Percentiles rank a stretch among this genome's conserved stretches.
phyloP scores from a whole-genome alignment of 1,140 invertebrate species.

The Psix sp. region DNA sequence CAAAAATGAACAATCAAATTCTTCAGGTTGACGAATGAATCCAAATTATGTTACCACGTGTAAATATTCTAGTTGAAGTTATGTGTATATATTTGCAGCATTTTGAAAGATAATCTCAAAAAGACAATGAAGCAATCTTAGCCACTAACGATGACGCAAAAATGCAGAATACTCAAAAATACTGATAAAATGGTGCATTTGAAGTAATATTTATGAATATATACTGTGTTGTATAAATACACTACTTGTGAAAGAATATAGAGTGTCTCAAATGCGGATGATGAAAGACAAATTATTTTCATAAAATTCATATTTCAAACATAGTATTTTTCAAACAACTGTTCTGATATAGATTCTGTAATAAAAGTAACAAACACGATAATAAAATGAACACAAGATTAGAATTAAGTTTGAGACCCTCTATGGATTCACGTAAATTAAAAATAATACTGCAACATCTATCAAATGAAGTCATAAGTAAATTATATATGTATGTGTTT shows the following conservation, averaged over 20 bases:
- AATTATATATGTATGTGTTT: too few relatives aligned
- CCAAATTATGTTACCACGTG: not conserved
- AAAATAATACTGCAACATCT: slow-evolving; percentile 28
- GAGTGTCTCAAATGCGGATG: slow-evolving; percentile 43
- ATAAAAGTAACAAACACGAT: slow-evolving; percentile 1
- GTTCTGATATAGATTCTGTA: slow-evolving; percentile 7
- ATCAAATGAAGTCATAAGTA: too few relatives aligned
- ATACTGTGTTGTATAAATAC: slow-evolving; percentile 42
- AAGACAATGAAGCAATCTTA: slow-evolving; percentile 44
- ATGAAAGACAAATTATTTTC: slow-evolving; percentile 39
- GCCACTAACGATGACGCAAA: slow-evolving; percentile 53
- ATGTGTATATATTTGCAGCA: slow-evolving; percentile 13
- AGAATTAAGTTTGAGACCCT: slow-evolving; percentile 31
- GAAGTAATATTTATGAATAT: slow-evolving; percentile 54
- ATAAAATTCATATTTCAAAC: slow-evolving; percentile 22
- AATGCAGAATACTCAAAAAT: slow-evolving; percentile 51
- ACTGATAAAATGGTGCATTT: slow-evolving; percentile 62
- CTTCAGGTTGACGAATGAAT: not conserved
- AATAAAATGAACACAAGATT: slow-evolving; percentile 12
- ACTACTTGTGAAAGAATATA: slow-evolving; percentile 14
- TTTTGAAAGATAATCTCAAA: slow-evolving; percentile 47
- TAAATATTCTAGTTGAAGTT: slow-evolving; percentile 23
- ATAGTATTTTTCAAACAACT: slow-evolving; percentile 34
- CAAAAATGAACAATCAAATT: slow-evolving; percentile 2
- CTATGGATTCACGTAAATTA: slow-evolving; percentile 9